Base-by-base conservation (phyloP, 2,888 invertebrate genomes). In the Ophion slaviceki region DNA sequence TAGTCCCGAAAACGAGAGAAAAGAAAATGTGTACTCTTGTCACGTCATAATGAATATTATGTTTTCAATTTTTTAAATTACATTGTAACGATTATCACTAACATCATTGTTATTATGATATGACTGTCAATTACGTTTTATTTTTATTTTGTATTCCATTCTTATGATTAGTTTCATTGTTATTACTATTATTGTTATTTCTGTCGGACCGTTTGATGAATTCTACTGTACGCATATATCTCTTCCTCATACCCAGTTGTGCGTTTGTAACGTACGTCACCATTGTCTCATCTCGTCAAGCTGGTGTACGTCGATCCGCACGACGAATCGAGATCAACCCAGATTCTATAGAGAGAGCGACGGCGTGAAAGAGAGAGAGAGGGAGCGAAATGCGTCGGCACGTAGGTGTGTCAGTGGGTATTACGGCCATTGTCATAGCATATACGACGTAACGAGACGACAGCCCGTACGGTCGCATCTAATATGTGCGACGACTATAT, bases 341-440 rank as follows among this genome's bases (percentile, higher is more conserved):
- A 85, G 81, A 79, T 82, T 82, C 82, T 47, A 53, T 77, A 70
- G 57, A 57, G 47, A 53, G 53, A 71, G 47, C 6, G 11, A 45
- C 8, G 6, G 11, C 8, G 45, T 5, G 14, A 11, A 2, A 14
- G 14, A 47, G 47, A 47, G 47, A 47, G 11, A 14, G 47, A 47
- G 1, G 10, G 14, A 47, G 47, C 10, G 47, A 47, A 14, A 14
- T 2, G 14, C 24, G 80, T 77, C 72, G 71, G 32, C 77, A 79
- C 82, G 83, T 84, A 85, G 87, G 82, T 87, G 87, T 88, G 88
- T 88, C 86, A 88, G 77, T 88, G 86, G 88, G 88, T 87, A 88
- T 87, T 88, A 84, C 86, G 87, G 88, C 87, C 88, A 88, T 83
- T 88, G 88, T 87, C 87, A 87, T 83, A 83, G 82, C 47, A 11